Evolutionary conservation across 2,113 vertebrate species (phyloP), one percentile per base, ranked within the genome.

Genomic region (Chlorodrepanis virens): DNA sequence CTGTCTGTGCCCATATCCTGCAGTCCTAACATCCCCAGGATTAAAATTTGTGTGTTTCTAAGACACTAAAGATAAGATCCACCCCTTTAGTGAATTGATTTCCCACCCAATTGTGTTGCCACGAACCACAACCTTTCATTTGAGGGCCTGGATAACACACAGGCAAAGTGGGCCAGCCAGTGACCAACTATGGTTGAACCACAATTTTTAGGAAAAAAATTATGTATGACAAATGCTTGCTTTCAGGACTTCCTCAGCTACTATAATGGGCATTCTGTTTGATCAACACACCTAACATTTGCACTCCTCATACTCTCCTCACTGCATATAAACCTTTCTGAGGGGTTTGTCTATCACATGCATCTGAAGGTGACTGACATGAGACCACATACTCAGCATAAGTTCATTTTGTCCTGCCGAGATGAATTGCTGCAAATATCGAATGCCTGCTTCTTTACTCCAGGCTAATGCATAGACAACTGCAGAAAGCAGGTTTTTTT

Each of bases 341-440:
- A 40, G 10, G 16, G 8, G 6, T 15, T 37, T 56, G 47, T 63
- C 27, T 1, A 0, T 54, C 8, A 0, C 0, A 0, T 53, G 15
- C 12, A 53, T 47, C 39, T 67, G 24, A 59, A 78, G 14, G 21
- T 24, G 17, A n/a, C 45, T 76, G 57, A n/a, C 0, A 2, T 17
- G 37, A 71, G 64, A 29, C 19, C 0, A 0, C 15, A 17, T 0
- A 1, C 1, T 3, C 21, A 63, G 19, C 0, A 0, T 12, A 40
- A 56, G 12, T 53, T 72, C 47, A 44, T 85, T 90, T 49, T 71
- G 24, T 68, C 24, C 70, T 6, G 1, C 17, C 5, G 33, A 42
- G 53, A 54, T 42, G 2, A 81, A 81, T 75, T 59, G 6, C 44
- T 89, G n/a, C 52, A 75, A 72, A 72, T 60, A 44, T 37, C 29